Base-by-base conservation (phyloP, 2,888 invertebrate species). In the Sarcophaga caerulescens region DNA sequence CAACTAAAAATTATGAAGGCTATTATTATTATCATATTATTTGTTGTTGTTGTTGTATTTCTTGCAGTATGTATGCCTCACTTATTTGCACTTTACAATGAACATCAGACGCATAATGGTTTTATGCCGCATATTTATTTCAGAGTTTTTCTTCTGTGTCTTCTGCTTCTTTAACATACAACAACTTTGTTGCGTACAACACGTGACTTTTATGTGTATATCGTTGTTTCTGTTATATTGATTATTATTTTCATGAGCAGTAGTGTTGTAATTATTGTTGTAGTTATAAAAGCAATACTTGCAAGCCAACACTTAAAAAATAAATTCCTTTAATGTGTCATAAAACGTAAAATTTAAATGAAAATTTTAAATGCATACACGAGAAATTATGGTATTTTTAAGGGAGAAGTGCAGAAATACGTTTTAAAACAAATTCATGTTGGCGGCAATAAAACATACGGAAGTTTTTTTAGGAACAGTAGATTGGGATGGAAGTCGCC, bases 41-140 rank as follows among this genome's bases (percentile, higher is more conserved):
- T 52, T 52, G 52, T 52, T 52, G 17, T 0, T 52, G 52, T 14
- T 52, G 52, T 52, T 52, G 52, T 52, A 52, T 12, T 52, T 4
- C 4, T 52, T 17, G 17, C 52, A 52, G 52, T 52, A 52, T 14
- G 17, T 17, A 12, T 3, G 14, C 12, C 52, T 66, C 14, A 79
- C 44, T 35, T 59, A 23, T 21, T 35, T 44, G 10, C 17, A 62
- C 57, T 59, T 78, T 78, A 65, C 17, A 75, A 74, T 69, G 78
- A 70, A 79, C 74, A 84, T 79, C 78, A 78, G 68, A 78, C 52
- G 73, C 59, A 82, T 78, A 17, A 68, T 63, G 23, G n/a, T 25
- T 63, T 12, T 52, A 77, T 57, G 77, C 69, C 77, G 81, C 77
- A 52, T 52, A 52, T 14, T 52, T 35, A 35, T 52, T 52, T 52